phyloP scores from a whole-genome alignment of 2,797 vertebrate genomes.

The Tokudaia tokunoshimensis region DNA sequence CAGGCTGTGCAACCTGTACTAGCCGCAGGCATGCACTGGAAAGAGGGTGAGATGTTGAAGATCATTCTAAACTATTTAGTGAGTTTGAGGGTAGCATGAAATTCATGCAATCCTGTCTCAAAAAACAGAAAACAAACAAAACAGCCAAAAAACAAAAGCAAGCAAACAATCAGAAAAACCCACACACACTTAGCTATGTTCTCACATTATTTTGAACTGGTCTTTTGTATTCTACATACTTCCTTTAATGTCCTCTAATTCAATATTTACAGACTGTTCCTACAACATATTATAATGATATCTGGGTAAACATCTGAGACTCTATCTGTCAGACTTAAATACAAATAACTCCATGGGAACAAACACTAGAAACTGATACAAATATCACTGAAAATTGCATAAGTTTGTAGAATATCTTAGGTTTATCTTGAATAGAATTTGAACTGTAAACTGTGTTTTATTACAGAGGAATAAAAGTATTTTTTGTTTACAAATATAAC shows the following conservation, averaged over 20 bases:
- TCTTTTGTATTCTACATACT: slow-evolving; percentile 48
- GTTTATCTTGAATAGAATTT: neutral
- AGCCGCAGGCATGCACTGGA: neutral
- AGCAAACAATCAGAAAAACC: neutral
- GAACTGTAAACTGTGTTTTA: slow-evolving; percentile 11
- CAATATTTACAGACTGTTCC: neutral
- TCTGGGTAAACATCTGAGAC: slow-evolving; percentile 55
- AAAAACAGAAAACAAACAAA: neutral
- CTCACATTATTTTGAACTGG: slow-evolving; percentile 57
- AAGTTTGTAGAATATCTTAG: neutral
- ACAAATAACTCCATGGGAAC: neutral
- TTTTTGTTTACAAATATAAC: neutral
- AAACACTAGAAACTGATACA: neutral
- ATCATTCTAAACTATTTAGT: neutral
- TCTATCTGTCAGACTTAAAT: slow-evolving; percentile 8
- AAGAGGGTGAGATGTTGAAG: neutral
- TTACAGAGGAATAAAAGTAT: neutral
- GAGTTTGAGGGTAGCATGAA: neutral
- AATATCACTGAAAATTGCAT: neutral
- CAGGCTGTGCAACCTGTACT: too few relatives aligned
- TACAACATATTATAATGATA: neutral
- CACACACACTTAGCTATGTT: neutral
- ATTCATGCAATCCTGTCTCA: neutral
- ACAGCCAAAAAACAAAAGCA: neutral
- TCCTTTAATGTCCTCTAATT: slow-evolving; percentile 28